Evolutionary conservation across 2,888 invertebrate species (phyloP).

Genomic region (Temnothorax rugatulus): DNA sequence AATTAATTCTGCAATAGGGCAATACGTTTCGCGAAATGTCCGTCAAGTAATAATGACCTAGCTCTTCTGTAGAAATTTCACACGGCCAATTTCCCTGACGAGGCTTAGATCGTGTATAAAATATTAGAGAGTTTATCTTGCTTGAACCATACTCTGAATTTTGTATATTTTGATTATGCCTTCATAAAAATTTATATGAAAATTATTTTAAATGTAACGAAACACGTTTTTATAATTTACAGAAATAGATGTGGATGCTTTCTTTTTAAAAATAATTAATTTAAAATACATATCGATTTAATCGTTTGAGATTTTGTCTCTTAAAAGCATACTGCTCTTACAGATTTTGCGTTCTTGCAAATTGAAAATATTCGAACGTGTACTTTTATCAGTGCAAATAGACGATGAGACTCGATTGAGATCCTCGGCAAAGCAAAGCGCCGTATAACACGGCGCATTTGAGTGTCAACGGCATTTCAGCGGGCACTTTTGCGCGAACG

Average conservation of each 20-base stretch:
- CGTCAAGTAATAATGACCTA: background rate
- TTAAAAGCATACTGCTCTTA: background rate
- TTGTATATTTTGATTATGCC: background rate
- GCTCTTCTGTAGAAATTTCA: background rate
- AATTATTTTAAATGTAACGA: background rate
- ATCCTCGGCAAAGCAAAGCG: constrained; percentile 19
- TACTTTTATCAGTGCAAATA: constrained; percentile 28
- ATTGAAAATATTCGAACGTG: background rate
- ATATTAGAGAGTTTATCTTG: background rate
- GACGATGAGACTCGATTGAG: constrained; percentile 18
- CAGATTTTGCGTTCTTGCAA: background rate
- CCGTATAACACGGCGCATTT: constrained; percentile 28
- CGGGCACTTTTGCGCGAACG: constrained; percentile 40
- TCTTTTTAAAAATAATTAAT: background rate
- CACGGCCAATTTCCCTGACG: background rate
- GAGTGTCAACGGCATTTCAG: constrained; percentile 40
- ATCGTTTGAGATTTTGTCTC: background rate
- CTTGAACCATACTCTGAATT: background rate
- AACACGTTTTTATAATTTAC: background rate
- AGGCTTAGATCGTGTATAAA: background rate
- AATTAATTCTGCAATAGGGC: constrained; percentile 18
- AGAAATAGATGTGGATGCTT: background rate
- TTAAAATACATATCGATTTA: constrained; percentile 5
- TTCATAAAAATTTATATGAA: background rate
- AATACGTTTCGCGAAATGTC: background rate